phyloP scores from a whole-genome alignment of 2,113 vertebrate species.

The Rhea pennata region DNA sequence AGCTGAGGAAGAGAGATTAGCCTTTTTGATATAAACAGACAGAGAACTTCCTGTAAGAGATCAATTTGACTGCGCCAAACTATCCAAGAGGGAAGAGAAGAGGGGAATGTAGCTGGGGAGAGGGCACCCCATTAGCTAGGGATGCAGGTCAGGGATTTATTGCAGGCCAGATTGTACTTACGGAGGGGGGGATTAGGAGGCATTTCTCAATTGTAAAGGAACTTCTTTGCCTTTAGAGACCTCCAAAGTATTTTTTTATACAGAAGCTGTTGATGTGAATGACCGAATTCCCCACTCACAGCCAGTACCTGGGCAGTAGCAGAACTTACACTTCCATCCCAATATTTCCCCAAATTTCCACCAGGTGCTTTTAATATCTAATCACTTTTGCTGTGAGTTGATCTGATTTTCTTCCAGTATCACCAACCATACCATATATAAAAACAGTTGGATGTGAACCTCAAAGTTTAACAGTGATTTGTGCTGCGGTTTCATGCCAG shows the following conservation, averaged over 20 bases:
- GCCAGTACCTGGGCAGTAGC: neutral
- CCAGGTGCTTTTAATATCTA: neutral
- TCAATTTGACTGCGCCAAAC: neutral
- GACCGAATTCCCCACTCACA: neutral
- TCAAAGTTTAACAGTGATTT: neutral
- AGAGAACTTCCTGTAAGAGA: neutral
- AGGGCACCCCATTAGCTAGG: neutral
- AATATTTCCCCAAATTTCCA: neutral
- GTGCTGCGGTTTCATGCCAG: neutral
- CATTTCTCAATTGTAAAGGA: neutral
- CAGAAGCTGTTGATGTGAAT: neutral
- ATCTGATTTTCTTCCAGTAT: neutral
- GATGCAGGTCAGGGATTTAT: accelerated
- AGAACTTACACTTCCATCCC: neutral
- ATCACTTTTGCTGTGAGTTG: neutral
- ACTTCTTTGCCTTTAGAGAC: accelerated
- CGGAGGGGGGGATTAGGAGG: neutral
- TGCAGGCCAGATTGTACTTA: accelerated
- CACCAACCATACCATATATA: neutral
- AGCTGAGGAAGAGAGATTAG: neutral
- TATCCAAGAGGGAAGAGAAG: neutral
- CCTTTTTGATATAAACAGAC: neutral
- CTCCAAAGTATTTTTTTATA: accelerated
- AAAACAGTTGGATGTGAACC: neutral
- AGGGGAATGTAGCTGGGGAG: accelerated